phyloP scores from a whole-genome alignment of 1,140 invertebrate genomes.

The Melanaphis sacchari region DNA sequence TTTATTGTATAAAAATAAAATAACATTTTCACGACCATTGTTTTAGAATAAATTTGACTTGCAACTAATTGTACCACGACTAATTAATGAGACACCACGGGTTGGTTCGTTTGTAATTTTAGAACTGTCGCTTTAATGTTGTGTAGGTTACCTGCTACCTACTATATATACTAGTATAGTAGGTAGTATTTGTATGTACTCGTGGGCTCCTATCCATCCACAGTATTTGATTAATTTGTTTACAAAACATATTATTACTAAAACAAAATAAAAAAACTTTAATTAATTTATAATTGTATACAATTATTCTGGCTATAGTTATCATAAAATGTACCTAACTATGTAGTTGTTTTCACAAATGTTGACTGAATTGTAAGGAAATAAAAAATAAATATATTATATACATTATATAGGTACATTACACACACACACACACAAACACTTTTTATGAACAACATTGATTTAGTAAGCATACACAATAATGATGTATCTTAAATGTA shows the following conservation, averaged over 20 bases:
- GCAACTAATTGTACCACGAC: neutral
- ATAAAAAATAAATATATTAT: too few species aligned
- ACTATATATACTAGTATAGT: neutral
- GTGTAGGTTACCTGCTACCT: neutral
- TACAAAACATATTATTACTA: neutral
- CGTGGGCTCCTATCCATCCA: neutral
- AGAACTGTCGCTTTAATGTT: conserved; percentile 16
- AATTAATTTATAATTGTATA: neutral
- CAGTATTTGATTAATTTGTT: conserved; percentile 22
- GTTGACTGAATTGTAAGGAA: neutral
- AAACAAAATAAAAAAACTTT: conserved; percentile 6
- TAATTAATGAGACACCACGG: conserved; percentile 30
- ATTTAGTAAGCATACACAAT: neutral
- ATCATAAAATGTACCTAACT: neutral
- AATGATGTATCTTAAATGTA: neutral
- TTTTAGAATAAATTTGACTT: conserved; percentile 17
- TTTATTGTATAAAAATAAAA: conserved; percentile 31
- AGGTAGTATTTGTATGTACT: neutral
- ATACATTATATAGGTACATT: too few species aligned
- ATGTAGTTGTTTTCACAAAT: neutral
- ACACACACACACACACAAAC: neutral
- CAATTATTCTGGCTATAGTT: neutral
- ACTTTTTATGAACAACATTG: neutral
- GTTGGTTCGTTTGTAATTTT: conserved; percentile 12
- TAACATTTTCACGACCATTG: neutral